Base-by-base conservation (phyloP, 2,888 invertebrate genomes). In the Xanthia togata region DNA sequence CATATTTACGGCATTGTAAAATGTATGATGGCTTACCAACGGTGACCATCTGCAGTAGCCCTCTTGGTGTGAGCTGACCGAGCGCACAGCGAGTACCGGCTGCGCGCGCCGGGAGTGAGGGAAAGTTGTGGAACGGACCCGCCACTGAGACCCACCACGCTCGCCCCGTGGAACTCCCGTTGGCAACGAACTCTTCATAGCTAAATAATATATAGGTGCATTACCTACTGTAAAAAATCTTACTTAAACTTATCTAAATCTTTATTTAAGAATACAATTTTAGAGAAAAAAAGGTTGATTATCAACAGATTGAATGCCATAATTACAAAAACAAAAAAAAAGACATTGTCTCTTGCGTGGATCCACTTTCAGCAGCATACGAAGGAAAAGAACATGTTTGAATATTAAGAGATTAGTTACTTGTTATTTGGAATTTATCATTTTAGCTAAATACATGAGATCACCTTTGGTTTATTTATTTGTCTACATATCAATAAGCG, bases 41-140 rank as follows among this genome's bases (percentile, higher is more conserved):
- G 84, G 97, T 97, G 41, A 99, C 94, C 90, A 99, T 97, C 94
- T 99, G 99, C 55, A 98, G 97, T 4, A 99, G 97, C 0, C 99
- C 99, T 67, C 97, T 96, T 17, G 98, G 97, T 0, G 99, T 99
- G 76, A 99, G 96, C 90, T 99, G 98, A 0, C 98, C 99, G 23
- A 98, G 96, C n/a, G 98, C 97, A 91, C 99, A 99, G 81, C 97
- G 97, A 0, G 97, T 97, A 64, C 93, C 93, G 1, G 93, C 83
- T 0, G 93, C 91, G 0, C 93, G 92, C 70, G 92, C 90, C 2
- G 99, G 98, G 20, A 98, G 93, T 67, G 98, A 97, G 0, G 98
- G 98, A 92, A 98, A 98, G 82, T 98, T 98, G 93, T 98, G 98
- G 92, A 99, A 99, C 0, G 98, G 98, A 0, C 98, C 98, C 70